Base-by-base conservation (phyloP, 30 jellyfish, hydroid and myxozoan genomes). In the Morbakka virulenta region DNA sequence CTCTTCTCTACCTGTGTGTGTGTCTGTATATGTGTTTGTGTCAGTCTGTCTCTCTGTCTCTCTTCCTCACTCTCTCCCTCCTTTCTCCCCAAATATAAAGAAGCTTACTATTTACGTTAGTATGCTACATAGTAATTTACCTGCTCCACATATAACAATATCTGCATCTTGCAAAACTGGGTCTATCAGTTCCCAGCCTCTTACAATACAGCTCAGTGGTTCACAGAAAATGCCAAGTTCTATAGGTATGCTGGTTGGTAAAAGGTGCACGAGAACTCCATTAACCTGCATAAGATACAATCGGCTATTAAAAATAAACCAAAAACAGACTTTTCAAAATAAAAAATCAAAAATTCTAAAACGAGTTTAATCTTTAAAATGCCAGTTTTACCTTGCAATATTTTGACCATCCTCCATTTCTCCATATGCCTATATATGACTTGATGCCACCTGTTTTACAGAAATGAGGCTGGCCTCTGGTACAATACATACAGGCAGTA, bases 391-490 rank as follows among this genome's bases (percentile, higher is more conserved):
- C 95, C 89, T 83, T 79, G 62, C 98, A 91, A 80, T 78, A 91
- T 17, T 75, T 79, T 21, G 98, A 84, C 98, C 98, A 91, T 23
- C 98, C 98, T 0, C 98, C 98, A 91, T 91, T 91, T 63, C 70
- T 91, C 96, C 98, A 84, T 13, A 91, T 83, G 33, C 98, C 98
- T 31, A 80, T 88, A 0, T 95, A 78, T 49, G 96, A 83, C 49
- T 92, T 50, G 11, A 91, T 77, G 0, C 98, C 98, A 1, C 98
- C 98, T 34, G 80, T 77, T 57, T 75, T 80, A 70, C 98, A 91
- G 74, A 81, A 85, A 41, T 91, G 92, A 21, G 91, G 91, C 30
- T 91, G 95, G 2, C 98, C 96, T 32, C 90, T 77, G 26, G 88
- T 67, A 82, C 98, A 91, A 74, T 91, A 91, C 30, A 68, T 72